These are phyloP conservation scores for Drosophila dives DNA, from an alignment of 2,888 invertebrate genomes.

Conservation along the genomic window DNA sequence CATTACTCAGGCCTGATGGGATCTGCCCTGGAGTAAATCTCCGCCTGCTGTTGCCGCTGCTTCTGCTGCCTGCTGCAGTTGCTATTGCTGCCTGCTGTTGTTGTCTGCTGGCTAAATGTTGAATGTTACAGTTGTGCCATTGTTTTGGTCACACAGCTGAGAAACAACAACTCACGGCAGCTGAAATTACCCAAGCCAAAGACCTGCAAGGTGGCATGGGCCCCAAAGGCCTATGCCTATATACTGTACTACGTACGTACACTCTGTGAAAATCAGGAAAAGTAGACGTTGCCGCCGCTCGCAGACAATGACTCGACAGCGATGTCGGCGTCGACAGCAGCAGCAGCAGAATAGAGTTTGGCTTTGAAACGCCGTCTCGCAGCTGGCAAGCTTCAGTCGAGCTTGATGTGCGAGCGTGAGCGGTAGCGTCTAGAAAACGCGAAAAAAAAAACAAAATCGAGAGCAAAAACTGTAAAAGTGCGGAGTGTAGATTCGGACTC, in stretches of 20 bases:
- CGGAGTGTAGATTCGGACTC: conserved; percentile 12
- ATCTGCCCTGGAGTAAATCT: conserved; percentile 55
- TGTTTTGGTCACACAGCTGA: conserved; percentile 80
- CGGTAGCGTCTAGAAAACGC: conserved; percentile 44
- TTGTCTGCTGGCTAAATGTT: conserved; percentile 24
- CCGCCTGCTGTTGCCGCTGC: conserved; percentile 47
- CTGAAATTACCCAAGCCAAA: conserved; percentile 79
- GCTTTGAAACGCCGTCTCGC: conserved; percentile 65
- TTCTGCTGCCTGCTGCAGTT: conserved; percentile 9
- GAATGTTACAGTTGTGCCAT: conserved; percentile 69
- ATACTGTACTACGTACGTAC: conserved; percentile 7
- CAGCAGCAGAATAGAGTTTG: conserved; percentile 18
- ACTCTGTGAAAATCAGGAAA: conserved; percentile 77
- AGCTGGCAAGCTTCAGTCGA: conserved; percentile 65
- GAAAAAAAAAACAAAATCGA: neutral
- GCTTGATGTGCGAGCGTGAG: conserved; percentile 61
- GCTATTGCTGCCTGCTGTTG: conserved; percentile 18
- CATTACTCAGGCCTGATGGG: conserved; percentile 45
- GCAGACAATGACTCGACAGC: conserved; percentile 70
- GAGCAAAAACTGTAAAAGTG: conserved; percentile 4
- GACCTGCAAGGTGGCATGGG: conserved; percentile 78
- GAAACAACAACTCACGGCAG: conserved; percentile 69
- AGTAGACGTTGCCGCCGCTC: conserved; percentile 52
- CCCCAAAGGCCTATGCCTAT: conserved; percentile 55
- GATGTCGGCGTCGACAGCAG: conserved; percentile 9